Evolutionary conservation across 2,797 vertebrate genomes (phyloP), one percentile per base, ranked within the genome.

Genomic region (Babyrousa celebensis): DNA sequence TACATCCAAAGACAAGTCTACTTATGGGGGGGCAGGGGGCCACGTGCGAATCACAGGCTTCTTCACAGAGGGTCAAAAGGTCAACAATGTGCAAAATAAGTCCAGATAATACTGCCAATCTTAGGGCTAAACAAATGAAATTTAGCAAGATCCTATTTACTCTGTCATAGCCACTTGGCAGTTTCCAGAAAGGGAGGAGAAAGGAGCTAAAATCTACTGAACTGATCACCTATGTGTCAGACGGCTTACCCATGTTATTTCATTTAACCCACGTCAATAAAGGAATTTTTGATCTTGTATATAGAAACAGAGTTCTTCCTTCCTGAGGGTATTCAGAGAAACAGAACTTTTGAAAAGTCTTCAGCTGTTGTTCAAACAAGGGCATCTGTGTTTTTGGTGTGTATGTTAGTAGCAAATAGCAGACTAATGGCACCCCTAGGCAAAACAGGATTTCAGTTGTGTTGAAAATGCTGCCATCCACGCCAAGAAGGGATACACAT

Each of bases 381-480:
- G 11, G 25, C 29, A 89, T 74, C 14, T 72, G 27, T 71, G 27
- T 71, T 92, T 91, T 54, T 65, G n/a, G 65, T 58, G 8, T 25
- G 72, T 58, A 17, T 88, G 68, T 23, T 84, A 67, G 92, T 5
- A 89, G 82, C 77, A 82, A 93, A 89, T n/a, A 77, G 65, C 48
- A 80, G 29, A 78, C 83, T 90, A 74, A 85, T 1, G 72, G 54
- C 90, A 74, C 0, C 20, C 29, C 12, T 12, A 75, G 63, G 40
- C 63, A 91, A 85, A 93, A 82, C 0, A 63, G 52, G 10, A 87
- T 84, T 94, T 91, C 40, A 85, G 29, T 70, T 40, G 9, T n/a
- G 32, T 12, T 92, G 89, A 90, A 96, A 94, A 77, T 32, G 25
- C 16, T 62, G 52, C 80, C 80, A 87, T 48, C 16, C 54, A 95